Percentiles rank a stretch among this genome's conserved stretches.
Evolutionary conservation across 2,888 invertebrate species (phyloP).

Genomic region (Drosophila koepferae): DNA sequence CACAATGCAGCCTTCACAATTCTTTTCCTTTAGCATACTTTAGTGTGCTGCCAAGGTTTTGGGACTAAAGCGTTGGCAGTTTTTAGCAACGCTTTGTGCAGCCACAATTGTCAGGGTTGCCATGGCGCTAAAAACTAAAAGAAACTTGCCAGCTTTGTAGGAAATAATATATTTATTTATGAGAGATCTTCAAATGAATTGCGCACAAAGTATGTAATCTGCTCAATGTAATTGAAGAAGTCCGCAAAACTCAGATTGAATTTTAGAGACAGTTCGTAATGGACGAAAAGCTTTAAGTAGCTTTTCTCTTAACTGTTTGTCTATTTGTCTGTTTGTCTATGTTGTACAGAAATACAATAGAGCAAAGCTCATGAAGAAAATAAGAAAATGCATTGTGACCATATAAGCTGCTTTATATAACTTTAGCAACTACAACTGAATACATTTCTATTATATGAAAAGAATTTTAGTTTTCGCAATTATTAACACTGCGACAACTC

Average conservation of each 20-base stretch:
- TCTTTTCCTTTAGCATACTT: slow-evolving; percentile 61
- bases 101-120: slow-evolving; percentile 45
- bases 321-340: not conserved
- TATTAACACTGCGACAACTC: not conserved
- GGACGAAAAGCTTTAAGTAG: not conserved
- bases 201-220: not conserved
- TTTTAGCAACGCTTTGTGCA: slow-evolving; percentile 18
- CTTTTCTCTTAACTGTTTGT: not conserved
- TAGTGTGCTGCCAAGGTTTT: slow-evolving; percentile 39
- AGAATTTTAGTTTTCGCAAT: not conserved
- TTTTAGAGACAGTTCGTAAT: not conserved
- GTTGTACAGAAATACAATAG: not conserved
- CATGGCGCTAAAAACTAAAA: slow-evolving; percentile 27
- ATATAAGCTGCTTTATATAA: not conserved
- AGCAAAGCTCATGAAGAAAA: not conserved
- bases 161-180: not conserved
- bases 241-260: not conserved
- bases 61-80: slow-evolving; percentile 25
- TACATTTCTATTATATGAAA: not conserved
- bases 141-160: not conserved
- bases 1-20: slow-evolving; percentile 46
- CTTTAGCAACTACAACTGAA: not conserved
- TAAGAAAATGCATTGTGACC: not conserved
- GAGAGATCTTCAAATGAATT: not conserved
- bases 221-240: not conserved